These are phyloP conservation scores for Strigops habroptila DNA, from an alignment of 2,113 vertebrate species.

Conservation along the genomic window DNA sequence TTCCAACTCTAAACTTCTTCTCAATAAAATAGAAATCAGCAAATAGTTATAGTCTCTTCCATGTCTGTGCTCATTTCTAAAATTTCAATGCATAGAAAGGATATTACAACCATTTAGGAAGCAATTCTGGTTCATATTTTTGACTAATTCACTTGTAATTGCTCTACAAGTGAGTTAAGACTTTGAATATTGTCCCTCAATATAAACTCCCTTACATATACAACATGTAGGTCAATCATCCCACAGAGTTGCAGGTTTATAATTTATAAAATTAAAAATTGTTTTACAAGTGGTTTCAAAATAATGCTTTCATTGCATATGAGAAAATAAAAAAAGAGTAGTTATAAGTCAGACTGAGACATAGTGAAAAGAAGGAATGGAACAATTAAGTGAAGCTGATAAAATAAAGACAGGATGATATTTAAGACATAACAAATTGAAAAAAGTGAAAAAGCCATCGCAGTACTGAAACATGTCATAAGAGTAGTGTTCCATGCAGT, in stretches of 20 bases:
- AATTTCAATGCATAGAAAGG: background rate
- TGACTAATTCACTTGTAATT: background rate
- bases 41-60: background rate
- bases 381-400: background rate
- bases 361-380: background rate
- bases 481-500: background rate
- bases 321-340: background rate
- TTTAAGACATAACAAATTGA: background rate
- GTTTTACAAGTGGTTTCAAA: background rate
- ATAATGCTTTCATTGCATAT: background rate
- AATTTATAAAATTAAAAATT: background rate
- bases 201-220: background rate
- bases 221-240: background rate
- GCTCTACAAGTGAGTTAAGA: background rate
- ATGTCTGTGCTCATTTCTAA: background rate
- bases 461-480: background rate
- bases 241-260: background rate
- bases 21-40: background rate
- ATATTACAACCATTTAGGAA: background rate
- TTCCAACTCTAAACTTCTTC: background rate
- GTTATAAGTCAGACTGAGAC: rapidly evolving
- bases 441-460: background rate
- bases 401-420: background rate
- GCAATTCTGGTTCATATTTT: background rate
- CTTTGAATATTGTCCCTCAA: background rate